Conservation (phyloP, 2,113 vertebrate genomes). For the Romanogobio albipinnatus region DNA sequence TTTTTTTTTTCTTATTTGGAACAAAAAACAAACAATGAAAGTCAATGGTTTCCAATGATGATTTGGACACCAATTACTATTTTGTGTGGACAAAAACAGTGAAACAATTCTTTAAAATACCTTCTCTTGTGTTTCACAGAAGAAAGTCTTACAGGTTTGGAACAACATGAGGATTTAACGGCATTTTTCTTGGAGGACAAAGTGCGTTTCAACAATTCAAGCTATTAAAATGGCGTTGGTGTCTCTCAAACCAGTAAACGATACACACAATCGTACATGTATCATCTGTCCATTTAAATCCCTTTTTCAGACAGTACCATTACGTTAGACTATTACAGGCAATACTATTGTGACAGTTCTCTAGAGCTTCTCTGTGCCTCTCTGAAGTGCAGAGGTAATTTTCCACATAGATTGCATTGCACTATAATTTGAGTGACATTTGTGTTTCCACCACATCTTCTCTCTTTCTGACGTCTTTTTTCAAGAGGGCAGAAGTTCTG, state of each 20-base stretch:
- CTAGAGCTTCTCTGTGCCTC: slow-evolving; percentile 29
- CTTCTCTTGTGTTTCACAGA: background rate
- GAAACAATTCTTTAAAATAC: background rate
- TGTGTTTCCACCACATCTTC: slow-evolving; percentile 61
- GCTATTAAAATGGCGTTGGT: background rate
- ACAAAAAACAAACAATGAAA: background rate
- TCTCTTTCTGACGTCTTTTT: slow-evolving; percentile 1
- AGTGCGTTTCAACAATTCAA: background rate
- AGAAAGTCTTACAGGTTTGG: background rate
- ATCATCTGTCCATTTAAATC: background rate
- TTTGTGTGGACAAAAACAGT: background rate
- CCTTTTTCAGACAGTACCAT: slow-evolving; percentile 15
- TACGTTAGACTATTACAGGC: background rate
- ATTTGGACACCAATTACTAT: background rate
- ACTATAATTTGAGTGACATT: slow-evolving; percentile 66
- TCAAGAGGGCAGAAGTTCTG: slow-evolving; percentile 9
- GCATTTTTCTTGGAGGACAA: background rate
- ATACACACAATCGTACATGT: background rate
- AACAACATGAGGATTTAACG: background rate
- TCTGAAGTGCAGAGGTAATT: slow-evolving; percentile 56
- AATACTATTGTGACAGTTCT: slow-evolving; percentile 26
- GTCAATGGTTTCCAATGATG: background rate
- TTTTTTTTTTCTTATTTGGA: background rate
- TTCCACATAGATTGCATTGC: slow-evolving; percentile 56
- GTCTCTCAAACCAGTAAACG: too few relatives aligned